These are phyloP conservation scores for Rhysida immarginata DNA, from an alignment of 1,140 invertebrate species.

Conservation along the genomic window DNA sequence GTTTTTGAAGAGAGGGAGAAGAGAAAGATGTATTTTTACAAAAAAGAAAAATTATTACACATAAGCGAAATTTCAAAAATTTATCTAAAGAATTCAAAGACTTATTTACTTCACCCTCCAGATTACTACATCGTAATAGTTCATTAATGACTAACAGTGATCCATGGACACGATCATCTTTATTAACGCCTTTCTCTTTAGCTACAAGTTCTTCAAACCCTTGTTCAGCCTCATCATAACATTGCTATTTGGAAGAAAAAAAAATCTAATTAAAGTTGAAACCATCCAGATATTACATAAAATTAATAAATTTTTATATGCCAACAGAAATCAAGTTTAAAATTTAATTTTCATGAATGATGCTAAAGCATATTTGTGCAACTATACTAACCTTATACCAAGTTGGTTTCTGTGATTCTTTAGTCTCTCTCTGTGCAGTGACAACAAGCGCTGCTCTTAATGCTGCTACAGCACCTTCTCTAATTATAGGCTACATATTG, in stretches of 20 bases:
- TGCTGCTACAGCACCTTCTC: conserved; percentile 84
- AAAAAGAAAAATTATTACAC: no score
- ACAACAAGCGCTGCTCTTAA: conserved; percentile 81
- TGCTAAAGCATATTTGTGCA: neutral
- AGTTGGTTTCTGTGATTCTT: conserved; percentile 71
- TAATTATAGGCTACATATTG: conserved; percentile 58
- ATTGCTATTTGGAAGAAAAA: conserved; percentile 47
- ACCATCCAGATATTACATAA: no score
- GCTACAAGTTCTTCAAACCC: conserved; percentile 56
- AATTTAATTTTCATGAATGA: neutral
- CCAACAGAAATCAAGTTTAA: no score
- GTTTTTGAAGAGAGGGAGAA: no score
- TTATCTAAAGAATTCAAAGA: neutral
- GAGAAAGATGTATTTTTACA: no score
- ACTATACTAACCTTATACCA: conserved; percentile 48
- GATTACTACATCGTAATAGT: conserved; percentile 78
- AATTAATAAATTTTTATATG: no score
- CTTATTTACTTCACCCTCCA: conserved; percentile 50
- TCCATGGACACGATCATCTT: conserved; percentile 84
- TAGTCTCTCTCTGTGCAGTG: conserved; percentile 84
- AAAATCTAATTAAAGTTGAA: conserved; percentile 5
- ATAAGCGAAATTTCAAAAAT: no score
- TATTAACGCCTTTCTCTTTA: conserved; percentile 52
- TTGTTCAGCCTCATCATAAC: conserved; percentile 70
- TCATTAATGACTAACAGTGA: conserved; percentile 89